A percentile compares a stretch with the other conserved stretches of the same genome.
Evolutionary conservation across 2,888 invertebrate species (phyloP).

Genomic region (Yponomeuta malinellus): DNA sequence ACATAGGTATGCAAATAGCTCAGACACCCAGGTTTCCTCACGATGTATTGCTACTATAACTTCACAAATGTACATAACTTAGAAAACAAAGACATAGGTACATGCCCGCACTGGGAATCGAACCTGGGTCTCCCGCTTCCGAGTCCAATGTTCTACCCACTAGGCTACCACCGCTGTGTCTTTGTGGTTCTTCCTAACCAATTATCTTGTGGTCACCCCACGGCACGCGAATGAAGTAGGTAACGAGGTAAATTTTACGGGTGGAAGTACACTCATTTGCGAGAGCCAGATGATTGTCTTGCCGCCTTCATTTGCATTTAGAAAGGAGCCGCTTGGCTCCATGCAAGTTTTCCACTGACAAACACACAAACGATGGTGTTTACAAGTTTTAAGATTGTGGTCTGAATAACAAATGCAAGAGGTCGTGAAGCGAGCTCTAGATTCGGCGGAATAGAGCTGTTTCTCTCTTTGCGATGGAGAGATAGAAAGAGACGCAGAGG

Average conservation of each 20-base stretch:
- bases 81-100: too few relatives aligned
- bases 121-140: too few relatives aligned
- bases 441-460: neutral
- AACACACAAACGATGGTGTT: neutral
- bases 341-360: neutral
- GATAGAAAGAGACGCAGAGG: too few relatives aligned
- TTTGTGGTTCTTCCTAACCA: too few relatives aligned
- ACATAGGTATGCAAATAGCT: too few relatives aligned
- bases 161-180: too few relatives aligned
- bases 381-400: neutral
- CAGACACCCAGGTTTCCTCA: too few relatives aligned
- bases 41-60: too few relatives aligned
- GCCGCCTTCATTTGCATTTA: conserved; percentile 12
- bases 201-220: neutral
- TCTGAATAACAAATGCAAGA: neutral
- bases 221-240: neutral
- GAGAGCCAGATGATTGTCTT: neutral
- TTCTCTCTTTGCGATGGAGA: too few relatives aligned
- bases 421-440: neutral
- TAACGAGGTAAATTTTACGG: conserved; percentile 4
- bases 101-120: too few relatives aligned
- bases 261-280: conserved; percentile 8
- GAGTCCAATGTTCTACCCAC: too few relatives aligned
- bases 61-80: too few relatives aligned
- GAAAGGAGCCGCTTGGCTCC: conserved; percentile 5